Evolutionary conservation across 2,797 vertebrate species (phyloP).

Genomic region (Cynopterus sphinx): DNA sequence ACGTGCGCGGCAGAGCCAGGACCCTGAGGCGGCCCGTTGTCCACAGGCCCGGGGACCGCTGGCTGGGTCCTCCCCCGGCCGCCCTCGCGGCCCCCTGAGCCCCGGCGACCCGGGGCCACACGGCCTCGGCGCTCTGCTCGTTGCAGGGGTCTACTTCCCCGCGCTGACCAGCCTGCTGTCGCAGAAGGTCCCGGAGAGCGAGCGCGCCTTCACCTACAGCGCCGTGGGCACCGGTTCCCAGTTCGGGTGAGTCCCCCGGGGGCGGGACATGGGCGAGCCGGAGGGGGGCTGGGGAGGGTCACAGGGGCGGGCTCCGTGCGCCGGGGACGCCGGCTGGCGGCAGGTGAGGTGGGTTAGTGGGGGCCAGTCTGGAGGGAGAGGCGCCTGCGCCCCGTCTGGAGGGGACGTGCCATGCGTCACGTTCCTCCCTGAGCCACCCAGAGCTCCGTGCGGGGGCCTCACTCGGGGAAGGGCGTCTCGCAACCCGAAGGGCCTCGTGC

Average conservation of each 20-base stretch:
- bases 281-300: neutral
- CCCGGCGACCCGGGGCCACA: neutral
- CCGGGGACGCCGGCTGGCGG: neutral
- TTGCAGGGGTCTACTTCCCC: constrained; percentile 93
- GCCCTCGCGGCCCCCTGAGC: no score
- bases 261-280: neutral
- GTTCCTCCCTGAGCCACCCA: accelerated
- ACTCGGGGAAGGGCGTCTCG: neutral
- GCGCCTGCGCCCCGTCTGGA: neutral
- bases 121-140: accelerated
- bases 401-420: no score
- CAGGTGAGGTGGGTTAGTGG: no score
- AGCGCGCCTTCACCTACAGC: constrained; percentile 96
- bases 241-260: constrained; percentile 90
- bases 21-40: neutral
- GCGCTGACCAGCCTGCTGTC: constrained; percentile 96
- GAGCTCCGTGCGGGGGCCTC: no score
- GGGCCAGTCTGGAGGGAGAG: neutral
- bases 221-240: constrained; percentile 95
- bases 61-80: no score
- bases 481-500: neutral
- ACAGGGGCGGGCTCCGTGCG: neutral
- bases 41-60: accelerated
- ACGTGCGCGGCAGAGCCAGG: no score
- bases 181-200: constrained; percentile 93